Base-by-base conservation (phyloP, 2,797 vertebrate genomes). In the Acipenser oxyrinchus region DNA sequence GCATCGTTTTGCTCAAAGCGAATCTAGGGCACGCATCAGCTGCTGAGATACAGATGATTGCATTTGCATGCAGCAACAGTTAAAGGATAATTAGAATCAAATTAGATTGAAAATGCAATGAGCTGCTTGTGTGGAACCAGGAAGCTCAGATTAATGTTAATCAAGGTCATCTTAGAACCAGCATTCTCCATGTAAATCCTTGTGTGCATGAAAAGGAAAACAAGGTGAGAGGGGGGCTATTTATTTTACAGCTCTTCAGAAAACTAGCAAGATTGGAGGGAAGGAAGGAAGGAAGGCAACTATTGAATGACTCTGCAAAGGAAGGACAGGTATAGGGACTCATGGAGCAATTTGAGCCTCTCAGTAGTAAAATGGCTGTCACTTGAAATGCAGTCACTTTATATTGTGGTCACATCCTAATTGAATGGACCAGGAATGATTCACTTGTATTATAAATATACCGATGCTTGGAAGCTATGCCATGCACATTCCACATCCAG, bases 21-120 rank as follows among this genome's bases (percentile, higher is more conserved):
- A 74, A 64, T 69, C 66, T 48, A 13, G 66, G 62, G 49, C 62
- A 68, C 68, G 70, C 68, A 69, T 72, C 77, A 78, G 65, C 70
- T 77, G 77, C 12, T 7, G 70, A 77, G 58, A 69, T 75, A 71
- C 84, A 87, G 81, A 87, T 83, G 85, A 82, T 75, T 49, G 49
- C 61, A 66, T 78, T 77, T 80, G 78, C 84, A 83, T 77, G 79
- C 75, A 73, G 71, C 75, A 78, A 76, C 77, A 75, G 76, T 82
- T 81, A 79, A 81, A 71, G 85, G 84, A 83, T 87, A 85, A 87
- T 90, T 86, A 84, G 83, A 80, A 77, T 63, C 76, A 76, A 83
- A 86, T 86, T 80, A 83, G 79, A 84, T 75, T 74, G 79, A 78
- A 79, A 77, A 77, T 69, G 70, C 76, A 77, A 73, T 63, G 76